A percentile compares a stretch with the other conserved stretches of the same genome.
These are phyloP conservation scores for Danionella cerebrum DNA, from an alignment of 2,113 vertebrate genomes.

Conservation along the genomic window DNA sequence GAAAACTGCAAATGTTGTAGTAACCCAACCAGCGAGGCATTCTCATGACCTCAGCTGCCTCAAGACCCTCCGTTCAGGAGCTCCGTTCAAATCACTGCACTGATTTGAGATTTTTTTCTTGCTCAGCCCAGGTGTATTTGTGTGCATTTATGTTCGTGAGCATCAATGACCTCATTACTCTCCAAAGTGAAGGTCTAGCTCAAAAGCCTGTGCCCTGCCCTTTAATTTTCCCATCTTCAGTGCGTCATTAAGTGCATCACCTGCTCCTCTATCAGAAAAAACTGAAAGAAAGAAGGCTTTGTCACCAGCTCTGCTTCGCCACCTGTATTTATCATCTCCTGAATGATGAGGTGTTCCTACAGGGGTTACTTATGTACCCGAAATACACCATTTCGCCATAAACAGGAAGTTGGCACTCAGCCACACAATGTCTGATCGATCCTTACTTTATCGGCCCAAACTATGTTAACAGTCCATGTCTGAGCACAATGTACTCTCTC, in stretches of 20 bases:
- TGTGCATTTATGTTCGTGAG: background rate
- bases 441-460: no score
- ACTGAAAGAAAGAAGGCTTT: constrained; percentile 55
- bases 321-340: constrained; percentile 44
- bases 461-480: no score
- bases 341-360: constrained; percentile 32
- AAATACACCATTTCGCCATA: no score
- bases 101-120: constrained; percentile 18
- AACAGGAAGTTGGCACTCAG: no score
- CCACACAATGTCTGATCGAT: no score
- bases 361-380: constrained; percentile 36
- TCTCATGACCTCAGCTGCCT: background rate
- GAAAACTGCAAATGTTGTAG: background rate
- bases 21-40: background rate
- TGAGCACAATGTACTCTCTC: no score
- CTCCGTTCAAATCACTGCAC: constrained; percentile 10
- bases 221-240: constrained; percentile 36
- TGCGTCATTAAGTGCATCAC: constrained; percentile 24
- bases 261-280: constrained; percentile 35
- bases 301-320: constrained; percentile 34
- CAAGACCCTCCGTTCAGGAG: background rate
- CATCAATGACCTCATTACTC: constrained; percentile 23
- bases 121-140: background rate
- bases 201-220: constrained; percentile 20
- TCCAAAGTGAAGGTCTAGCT: background rate